Evolutionary conservation across 2,888 invertebrate genomes (phyloP).

Genomic region (Rhimphoctona megacephalus): DNA sequence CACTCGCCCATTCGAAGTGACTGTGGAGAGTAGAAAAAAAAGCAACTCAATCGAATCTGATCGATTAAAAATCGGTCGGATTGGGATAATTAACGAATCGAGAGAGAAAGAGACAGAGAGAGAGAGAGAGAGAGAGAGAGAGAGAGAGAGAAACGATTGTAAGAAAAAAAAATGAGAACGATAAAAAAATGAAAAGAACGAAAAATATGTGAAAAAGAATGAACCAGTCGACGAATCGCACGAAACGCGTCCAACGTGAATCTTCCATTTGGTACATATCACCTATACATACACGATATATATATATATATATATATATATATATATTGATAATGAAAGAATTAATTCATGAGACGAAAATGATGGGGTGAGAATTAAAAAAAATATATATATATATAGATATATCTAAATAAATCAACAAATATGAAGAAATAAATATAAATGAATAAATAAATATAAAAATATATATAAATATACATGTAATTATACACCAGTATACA

Average conservation of each 20-base stretch:
- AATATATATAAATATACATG: constrained; percentile 70
- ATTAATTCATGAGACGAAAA: constrained; percentile 61
- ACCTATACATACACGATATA: constrained; percentile 76
- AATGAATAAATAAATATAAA: constrained; percentile 63
- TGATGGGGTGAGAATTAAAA: constrained; percentile 58
- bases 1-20: constrained; percentile 49
- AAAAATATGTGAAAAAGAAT: constrained; percentile 22
- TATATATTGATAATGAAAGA: constrained; percentile 63
- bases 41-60: constrained; percentile 21
- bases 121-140: no score
- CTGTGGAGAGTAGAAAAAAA: background rate
- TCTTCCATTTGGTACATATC: constrained; percentile 85
- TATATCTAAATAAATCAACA: constrained; percentile 65
- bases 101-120: background rate
- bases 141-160: background rate
- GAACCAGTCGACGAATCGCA: constrained; percentile 64
- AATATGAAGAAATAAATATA: constrained; percentile 63
- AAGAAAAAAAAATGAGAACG: background rate
- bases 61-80: constrained; percentile 50
- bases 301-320: constrained; percentile 4
- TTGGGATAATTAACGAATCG: constrained; percentile 9
- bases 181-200: constrained; percentile 17
- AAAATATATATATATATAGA: constrained; percentile 61
- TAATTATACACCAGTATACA: constrained; percentile 69
- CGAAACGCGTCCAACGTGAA: constrained; percentile 79